Base-by-base conservation (phyloP, 2,797 vertebrate species). In the Buceros bicornis region DNA sequence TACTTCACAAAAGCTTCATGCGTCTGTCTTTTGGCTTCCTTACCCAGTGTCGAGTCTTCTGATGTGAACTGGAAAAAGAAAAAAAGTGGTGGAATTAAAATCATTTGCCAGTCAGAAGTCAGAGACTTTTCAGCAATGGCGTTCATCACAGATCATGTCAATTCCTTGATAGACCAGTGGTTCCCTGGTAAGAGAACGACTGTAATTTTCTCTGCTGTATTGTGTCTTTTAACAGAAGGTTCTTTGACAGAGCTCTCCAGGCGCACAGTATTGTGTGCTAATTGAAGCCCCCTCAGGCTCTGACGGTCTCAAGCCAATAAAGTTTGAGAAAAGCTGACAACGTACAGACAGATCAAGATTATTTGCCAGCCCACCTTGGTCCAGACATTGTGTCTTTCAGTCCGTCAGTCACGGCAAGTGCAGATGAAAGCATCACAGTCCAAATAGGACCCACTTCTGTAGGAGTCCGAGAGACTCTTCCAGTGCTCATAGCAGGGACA, bases 51-150 rank as follows among this genome's bases (percentile, higher is more conserved):
- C 2, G 99, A 99, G 95, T 99, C 99, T 13, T 99, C 99, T 0
- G 99, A 99, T 11, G 98, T 99, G 82, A 99, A 99, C 98, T 99
- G 99, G 99, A 99, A 99, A 96, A 99, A 98, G 97, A 99, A 99
- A 92, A 99, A 99, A 95, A 99, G 99, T 2, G 99, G 99, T 13
- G 99, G 99, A 33, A 99, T 99, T 82, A 99, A 99, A 97, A 99
- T 99, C 60, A 98, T 99, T 92, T 99, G 99, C 94, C 99, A 99
- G 48, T 99, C 99, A 5, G 99, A 99, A 93, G 96, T 93, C 48
- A 98, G 99, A 95, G 99, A 99, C 97, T 99, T 99, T 96, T 99
- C 99, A 3, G 99, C 99, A 11, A 99, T 99, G 99, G 99, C 99
- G 1, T 99, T 99, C 95, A 99, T 99, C 97, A 99, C 99, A 0